A percentile compares a stretch with the other conserved stretches of the same genome.
phyloP scores from a whole-genome alignment of 2,888 invertebrate species.

The Melieria picta region DNA sequence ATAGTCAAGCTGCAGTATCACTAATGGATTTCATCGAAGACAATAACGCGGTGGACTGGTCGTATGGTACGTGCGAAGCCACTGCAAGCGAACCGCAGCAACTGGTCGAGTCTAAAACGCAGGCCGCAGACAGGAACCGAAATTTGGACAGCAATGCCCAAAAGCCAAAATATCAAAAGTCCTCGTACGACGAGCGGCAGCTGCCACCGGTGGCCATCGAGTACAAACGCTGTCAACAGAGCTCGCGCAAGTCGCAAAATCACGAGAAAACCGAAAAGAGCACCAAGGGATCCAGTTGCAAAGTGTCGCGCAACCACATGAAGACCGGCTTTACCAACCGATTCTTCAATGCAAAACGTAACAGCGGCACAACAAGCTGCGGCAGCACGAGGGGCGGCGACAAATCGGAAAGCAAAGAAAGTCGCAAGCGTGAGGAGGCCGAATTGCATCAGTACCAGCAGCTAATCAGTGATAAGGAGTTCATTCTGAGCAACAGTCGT shows the following conservation, averaged over 20 bases:
- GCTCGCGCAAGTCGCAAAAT: slow-evolving; percentile 34
- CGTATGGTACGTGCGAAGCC: slow-evolving; percentile 15
- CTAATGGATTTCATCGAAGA: slow-evolving; percentile 25
- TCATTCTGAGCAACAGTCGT: slow-evolving; percentile 46
- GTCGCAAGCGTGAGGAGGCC: slow-evolving; percentile 42
- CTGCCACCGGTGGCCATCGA: slow-evolving; percentile 60
- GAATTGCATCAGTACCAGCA: slow-evolving; percentile 47
- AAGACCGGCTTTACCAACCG: slow-evolving; percentile 40
- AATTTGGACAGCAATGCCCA: slow-evolving; percentile 23
- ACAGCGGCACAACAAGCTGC: slow-evolving; percentile 8
- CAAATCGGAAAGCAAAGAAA: slow-evolving; percentile 33
- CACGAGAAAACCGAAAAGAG: slow-evolving; percentile 35
- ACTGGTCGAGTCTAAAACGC: background rate
- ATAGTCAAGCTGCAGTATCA: background rate
- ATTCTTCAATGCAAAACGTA: slow-evolving; percentile 40
- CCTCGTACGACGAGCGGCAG: slow-evolving; percentile 62
- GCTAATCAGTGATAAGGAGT: slow-evolving; percentile 45
- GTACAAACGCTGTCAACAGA: slow-evolving; percentile 47
- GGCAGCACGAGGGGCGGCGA: background rate
- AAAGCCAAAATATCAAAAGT: slow-evolving; percentile 57
- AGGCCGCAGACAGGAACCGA: background rate
- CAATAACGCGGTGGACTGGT: slow-evolving; percentile 33
- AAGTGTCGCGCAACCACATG: slow-evolving; percentile 24
- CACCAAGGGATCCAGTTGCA: slow-evolving; percentile 18
- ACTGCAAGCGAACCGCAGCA: background rate